Percentiles rank a stretch among this genome's conserved stretches.
Evolutionary conservation across 2,888 invertebrate genomes (phyloP).

Genomic region (Epinotia ramella): DNA sequence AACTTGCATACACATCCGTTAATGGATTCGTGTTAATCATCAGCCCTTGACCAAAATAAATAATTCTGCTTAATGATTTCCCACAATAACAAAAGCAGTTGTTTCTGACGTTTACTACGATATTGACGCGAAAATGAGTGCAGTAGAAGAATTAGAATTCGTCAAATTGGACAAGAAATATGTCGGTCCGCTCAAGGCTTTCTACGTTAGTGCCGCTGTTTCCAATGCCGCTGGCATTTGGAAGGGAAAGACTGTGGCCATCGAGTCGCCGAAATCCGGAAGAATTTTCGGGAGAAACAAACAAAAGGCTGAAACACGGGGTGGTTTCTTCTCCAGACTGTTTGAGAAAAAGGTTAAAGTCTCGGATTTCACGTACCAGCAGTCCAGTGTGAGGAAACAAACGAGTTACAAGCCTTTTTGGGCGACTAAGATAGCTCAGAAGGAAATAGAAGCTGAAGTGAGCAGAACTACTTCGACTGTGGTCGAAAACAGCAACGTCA

Average conservation of each 20-base stretch:
- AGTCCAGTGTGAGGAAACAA: slow-evolving; percentile 64
- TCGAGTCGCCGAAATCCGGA: slow-evolving; percentile 74
- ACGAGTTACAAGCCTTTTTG: slow-evolving; percentile 70
- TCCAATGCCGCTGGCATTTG: slow-evolving; percentile 61
- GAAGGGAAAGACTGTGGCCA: slow-evolving; percentile 71
- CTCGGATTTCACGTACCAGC: slow-evolving; percentile 70
- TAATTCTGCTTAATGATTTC: slow-evolving; percentile 34
- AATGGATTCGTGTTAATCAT: slow-evolving; percentile 36
- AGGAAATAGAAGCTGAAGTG: slow-evolving; percentile 46
- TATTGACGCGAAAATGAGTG: slow-evolving; percentile 58
- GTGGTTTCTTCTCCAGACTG: slow-evolving; percentile 65
- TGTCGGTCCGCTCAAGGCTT: slow-evolving; percentile 62
- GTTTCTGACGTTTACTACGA: slow-evolving; percentile 42
- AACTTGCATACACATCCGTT: slow-evolving; percentile 16
- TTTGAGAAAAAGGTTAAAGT: slow-evolving; percentile 70
- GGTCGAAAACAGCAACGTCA: slow-evolving; percentile 54
- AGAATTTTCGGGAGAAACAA: slow-evolving; percentile 58
- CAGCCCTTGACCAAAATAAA: slow-evolving; percentile 40
- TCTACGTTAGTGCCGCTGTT: slow-evolving; percentile 58
- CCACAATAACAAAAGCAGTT: slow-evolving; percentile 40
- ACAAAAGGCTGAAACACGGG: slow-evolving; percentile 49
- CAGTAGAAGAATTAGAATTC: slow-evolving; percentile 63
- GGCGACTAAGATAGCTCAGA: slow-evolving; percentile 66
- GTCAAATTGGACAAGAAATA: slow-evolving; percentile 67
- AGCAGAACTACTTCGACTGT: slow-evolving; percentile 49